These are phyloP conservation scores for Australoheros scitulus DNA, from an alignment of 2,113 vertebrate species.

Conservation along the genomic window DNA sequence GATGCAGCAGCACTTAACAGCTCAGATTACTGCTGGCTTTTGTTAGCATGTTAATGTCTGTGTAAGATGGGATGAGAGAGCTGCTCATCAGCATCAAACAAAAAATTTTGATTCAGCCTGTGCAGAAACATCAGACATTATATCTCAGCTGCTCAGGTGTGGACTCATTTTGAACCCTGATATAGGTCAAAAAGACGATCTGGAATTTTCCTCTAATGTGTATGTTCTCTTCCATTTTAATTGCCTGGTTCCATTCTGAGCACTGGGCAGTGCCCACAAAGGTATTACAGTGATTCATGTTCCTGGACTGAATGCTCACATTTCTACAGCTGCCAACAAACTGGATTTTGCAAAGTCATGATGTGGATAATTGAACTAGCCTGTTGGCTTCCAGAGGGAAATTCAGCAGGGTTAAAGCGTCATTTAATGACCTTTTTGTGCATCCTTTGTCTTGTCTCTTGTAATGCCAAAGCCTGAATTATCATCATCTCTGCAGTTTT, in stretches of 20 bases:
- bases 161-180: not conserved
- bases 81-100: not conserved
- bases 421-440: accelerated
- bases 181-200: not conserved
- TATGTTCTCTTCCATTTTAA: not conserved
- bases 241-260: not conserved
- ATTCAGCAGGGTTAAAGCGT: not conserved
- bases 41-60: conserved; percentile 10
- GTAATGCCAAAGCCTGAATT: not conserved
- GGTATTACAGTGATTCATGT: not conserved
- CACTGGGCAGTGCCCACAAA: not conserved
- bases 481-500: not conserved
- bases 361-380: not conserved
- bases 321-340: not conserved
- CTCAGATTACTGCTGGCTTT: conserved; percentile 26
- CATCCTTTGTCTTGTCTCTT: not conserved
- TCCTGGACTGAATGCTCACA: accelerated
- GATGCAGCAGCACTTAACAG: conserved; percentile 5
- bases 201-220: not conserved
- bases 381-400: not conserved
- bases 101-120: not conserved
- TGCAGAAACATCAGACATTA: not conserved
- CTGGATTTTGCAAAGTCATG: no score
- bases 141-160: not conserved
- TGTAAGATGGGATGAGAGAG: not conserved